Base-by-base conservation (phyloP, 2,797 vertebrate species). In the Moxostoma hubbsi region DNA sequence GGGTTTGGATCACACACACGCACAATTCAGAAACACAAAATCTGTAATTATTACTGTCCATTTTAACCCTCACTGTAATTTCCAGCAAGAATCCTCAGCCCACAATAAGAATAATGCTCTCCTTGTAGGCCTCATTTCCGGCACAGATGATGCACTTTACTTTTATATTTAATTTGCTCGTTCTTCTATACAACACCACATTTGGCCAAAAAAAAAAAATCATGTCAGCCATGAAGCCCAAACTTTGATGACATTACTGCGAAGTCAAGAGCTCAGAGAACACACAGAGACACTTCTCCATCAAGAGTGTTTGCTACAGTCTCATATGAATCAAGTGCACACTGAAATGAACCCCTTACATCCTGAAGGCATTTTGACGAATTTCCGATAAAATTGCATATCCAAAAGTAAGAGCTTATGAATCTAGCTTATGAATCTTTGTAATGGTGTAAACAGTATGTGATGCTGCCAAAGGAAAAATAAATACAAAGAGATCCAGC, bases 51-150 rank as follows among this genome's bases (percentile, higher is more conserved):
- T 77, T 82, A 75, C 66, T 83, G 88, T 78, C 81, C 72, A 88
- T 86, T 88, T 87, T 85, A 58, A 16, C 84, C 74, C 43, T 77
- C 67, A 83, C 78, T 86, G 51, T 83, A 85, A 88, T 88, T 91
- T 89, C 54, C 87, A 85, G 87, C 84, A 63, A 89, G 86, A 88
- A 84, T 86, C 84, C 69, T 12, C 65, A 57, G 89, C 73, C 74
- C 73, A 82, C 13, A 83, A 46, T 16, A 54, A 64, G 50, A 64
- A 64, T 63, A 15, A 24, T 7, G 55, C 36, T 43, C 61, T 65
- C 61, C 24, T 45, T 18, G 50, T 53, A 74, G 59, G 57, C 43
- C 49, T 12, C 9, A 8, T 45, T 51, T 51, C 59, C 24, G 49
- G 9, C 13, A 49, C 10, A 59, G 54, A 61, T 53, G 47, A 45